Evolutionary conservation across 1,140 invertebrate genomes (phyloP).

Genomic region (Eciton burchellii): DNA sequence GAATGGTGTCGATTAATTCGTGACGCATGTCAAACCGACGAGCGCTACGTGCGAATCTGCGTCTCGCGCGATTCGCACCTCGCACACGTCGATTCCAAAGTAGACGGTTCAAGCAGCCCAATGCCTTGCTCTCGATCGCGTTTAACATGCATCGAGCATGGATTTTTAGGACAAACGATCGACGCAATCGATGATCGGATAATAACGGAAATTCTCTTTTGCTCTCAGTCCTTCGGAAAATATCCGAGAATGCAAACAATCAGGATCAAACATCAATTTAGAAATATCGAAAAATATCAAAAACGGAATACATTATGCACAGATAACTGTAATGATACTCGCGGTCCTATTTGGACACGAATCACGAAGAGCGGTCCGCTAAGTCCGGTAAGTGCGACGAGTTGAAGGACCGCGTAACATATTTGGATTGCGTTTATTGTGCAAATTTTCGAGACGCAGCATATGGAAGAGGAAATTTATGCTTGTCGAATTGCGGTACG

Average conservation of each 20-base stretch:
- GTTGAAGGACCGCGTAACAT: conserved; percentile 74
- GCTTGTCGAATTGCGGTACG: conserved; percentile 36
- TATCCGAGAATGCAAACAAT: too few species aligned
- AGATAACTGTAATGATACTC: conserved; percentile 1
- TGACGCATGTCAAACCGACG: conserved; percentile 21
- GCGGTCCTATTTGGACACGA: conserved; percentile 64
- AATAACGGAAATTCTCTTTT: too few species aligned
- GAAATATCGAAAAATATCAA: too few species aligned
- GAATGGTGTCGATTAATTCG: conserved; percentile 25
- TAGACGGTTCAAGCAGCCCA: background rate
- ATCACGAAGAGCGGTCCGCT: conserved; percentile 64
- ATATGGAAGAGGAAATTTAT: conserved; percentile 34
- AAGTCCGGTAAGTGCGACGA: conserved; percentile 44
- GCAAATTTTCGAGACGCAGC: conserved; percentile 64
- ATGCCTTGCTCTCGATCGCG: background rate
- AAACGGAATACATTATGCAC: conserved; percentile 6
- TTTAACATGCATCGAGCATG: too few species aligned
- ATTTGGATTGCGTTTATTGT: conserved; percentile 70
- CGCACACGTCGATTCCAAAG: conserved; percentile 3
- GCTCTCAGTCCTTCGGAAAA: conserved; percentile 7
- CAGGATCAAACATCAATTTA: too few species aligned
- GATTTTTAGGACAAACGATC: too few species aligned
- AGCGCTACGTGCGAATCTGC: conserved; percentile 5
- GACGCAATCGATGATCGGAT: too few species aligned
- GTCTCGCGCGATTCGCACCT: background rate